These are phyloP conservation scores for Eleutherodactylus coqui DNA, from an alignment of 2,797 vertebrate species.

Conservation along the genomic window DNA sequence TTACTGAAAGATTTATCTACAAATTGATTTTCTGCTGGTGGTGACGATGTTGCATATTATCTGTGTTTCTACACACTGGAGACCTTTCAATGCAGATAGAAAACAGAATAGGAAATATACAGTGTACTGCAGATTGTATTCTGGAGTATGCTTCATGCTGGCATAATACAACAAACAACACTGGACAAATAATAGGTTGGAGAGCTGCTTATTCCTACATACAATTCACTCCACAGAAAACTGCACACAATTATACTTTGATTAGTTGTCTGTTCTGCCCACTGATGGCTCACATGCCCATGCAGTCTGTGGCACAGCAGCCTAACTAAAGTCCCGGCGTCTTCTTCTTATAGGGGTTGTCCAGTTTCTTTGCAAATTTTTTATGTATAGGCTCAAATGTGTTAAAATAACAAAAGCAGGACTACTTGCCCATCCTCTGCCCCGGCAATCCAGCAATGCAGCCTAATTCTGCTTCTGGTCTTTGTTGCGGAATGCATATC, in stretches of 20 bases:
- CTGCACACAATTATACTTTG: not conserved
- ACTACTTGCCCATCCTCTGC: too few species aligned
- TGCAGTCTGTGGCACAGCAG: not conserved
- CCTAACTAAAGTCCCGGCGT: not conserved
- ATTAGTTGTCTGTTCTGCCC: not conserved
- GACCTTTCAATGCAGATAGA: slow-evolving; percentile 1
- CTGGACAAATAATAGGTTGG: not conserved
- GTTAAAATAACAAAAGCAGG: too few species aligned
- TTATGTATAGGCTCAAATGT: too few species aligned
- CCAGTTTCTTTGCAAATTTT: too few species aligned
- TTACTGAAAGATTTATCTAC: slow-evolving; percentile 40
- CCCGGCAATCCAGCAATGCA: too few species aligned
- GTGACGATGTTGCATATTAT: not conserved
- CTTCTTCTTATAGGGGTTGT: too few species aligned
- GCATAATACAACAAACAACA: slow-evolving; percentile 5
- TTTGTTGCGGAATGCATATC: too few species aligned
- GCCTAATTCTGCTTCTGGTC: too few species aligned
- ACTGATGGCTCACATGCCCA: not conserved
- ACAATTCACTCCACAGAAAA: not conserved
- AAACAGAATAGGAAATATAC: not conserved
- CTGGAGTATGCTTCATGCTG: not conserved
- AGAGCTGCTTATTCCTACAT: not conserved
- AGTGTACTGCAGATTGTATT: not conserved
- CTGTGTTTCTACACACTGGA: not conserved
- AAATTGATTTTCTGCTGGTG: not conserved